phyloP scores from a whole-genome alignment of 2,113 vertebrate genomes.

The Cichladusa arquata region DNA sequence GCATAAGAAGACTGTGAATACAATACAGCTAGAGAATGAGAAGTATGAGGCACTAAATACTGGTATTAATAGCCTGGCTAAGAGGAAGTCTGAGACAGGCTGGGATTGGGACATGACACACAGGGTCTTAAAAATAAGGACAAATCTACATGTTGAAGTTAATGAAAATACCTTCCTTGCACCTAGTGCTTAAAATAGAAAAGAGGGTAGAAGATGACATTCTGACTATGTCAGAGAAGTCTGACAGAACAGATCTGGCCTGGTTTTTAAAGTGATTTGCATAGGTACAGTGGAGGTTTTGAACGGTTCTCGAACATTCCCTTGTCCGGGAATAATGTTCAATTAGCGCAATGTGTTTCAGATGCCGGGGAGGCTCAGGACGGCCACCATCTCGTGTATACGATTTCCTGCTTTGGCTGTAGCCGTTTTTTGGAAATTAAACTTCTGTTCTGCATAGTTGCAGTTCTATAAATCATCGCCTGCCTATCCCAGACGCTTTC shows the following conservation, averaged over 20 bases:
- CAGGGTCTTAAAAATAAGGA: background rate
- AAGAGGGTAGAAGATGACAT: background rate
- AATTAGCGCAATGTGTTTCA: fast-evolving
- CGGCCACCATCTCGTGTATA: fast-evolving
- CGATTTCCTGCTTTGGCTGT: background rate
- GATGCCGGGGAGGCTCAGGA: background rate
- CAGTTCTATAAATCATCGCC: background rate
- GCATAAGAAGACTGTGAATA: background rate
- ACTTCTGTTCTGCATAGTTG: background rate
- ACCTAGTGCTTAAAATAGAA: background rate
- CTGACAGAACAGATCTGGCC: background rate
- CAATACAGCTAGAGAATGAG: background rate
- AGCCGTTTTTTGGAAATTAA: background rate
- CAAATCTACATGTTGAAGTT: background rate
- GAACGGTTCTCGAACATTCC: background rate
- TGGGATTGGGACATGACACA: background rate
- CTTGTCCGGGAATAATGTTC: too few relatives aligned
- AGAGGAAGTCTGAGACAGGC: background rate
- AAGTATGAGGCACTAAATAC: background rate
- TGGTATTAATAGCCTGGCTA: background rate
- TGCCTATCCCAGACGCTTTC: fast-evolving
- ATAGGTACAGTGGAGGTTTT: background rate
- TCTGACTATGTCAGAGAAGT: background rate
- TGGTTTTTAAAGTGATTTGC: background rate
- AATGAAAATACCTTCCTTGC: background rate